Evolutionary conservation across 2,113 vertebrate genomes (phyloP), one percentile per base, ranked within the genome.

Genomic region (Hipposideros armiger): DNA sequence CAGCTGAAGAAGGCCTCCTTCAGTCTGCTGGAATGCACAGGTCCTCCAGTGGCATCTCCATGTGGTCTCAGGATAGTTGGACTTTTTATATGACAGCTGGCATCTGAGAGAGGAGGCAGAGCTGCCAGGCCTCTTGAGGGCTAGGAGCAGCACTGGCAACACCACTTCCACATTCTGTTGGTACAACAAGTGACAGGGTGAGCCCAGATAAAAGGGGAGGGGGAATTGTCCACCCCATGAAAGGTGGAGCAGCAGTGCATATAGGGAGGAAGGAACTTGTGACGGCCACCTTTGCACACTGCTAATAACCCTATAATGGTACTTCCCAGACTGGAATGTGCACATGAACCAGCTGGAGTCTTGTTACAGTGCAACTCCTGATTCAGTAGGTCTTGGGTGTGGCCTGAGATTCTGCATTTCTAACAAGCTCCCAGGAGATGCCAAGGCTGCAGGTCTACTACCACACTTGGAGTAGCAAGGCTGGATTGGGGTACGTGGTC

Each of bases 391-490:
- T 80, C 26, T 80, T 26, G 13, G 17, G 5, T 70, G 47, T 32
- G 60, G 11, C 87, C 62, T 36, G 52, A 95, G 45, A 74, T 17
- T 70, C n/a, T 70, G 11, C 15, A 50, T 91, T 93, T 42, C 66
- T 19, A 77, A 50, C 10, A 45, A 26, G 40, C 50, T 74, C 40
- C n/a, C 78, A n/a, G 17, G n/a, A 92, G 60, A 82, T 17, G 14
- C 28, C 24, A 36, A 20, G 28, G 5, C 22, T 45, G 22, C 3
- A 1, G 19, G 42, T 56, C 14, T 4, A 4, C 9, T 36, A 19
- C 32, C 52, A 67, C 36, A 40, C 0, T 1, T 28, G 32, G 36
- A 64, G 17, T 4, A 19, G 17, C 26, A 26, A 47, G 42, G n/a
- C 24, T 45, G 13, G 47, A 3, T 58, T 22, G 22, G 77, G 22